phyloP scores from a whole-genome alignment of 2,113 vertebrate genomes.

The Prunella himalayana region DNA sequence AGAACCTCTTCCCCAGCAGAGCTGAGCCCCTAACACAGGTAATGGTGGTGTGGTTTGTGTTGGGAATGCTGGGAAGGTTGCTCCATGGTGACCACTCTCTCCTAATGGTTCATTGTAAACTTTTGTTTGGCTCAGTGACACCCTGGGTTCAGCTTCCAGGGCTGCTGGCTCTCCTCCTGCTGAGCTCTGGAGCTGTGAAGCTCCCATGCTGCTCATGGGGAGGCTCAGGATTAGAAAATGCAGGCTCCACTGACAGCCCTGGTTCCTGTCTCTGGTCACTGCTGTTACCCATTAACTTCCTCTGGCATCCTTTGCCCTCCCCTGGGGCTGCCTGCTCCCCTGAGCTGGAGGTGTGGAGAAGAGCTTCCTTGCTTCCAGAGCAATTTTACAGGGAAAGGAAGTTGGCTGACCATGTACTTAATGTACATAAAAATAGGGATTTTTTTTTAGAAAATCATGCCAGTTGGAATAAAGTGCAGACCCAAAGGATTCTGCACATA shows the following conservation, averaged over 20 bases:
- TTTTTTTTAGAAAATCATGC: neutral
- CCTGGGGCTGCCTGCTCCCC: accelerated
- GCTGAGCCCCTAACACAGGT: neutral
- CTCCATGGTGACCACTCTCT: accelerated
- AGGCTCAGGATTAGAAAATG: neutral
- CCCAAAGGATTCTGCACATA: neutral
- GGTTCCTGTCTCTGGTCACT: neutral
- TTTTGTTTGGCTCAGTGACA: neutral
- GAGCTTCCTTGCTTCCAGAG: neutral
- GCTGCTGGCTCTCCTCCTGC: neutral
- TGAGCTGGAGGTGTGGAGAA: neutral
- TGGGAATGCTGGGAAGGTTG: neutral
- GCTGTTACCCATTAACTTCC: neutral
- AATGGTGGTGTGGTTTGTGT: neutral
- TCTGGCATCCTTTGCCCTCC: neutral
- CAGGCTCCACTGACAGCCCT: neutral
- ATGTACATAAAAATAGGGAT: neutral
- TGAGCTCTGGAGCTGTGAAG: neutral
- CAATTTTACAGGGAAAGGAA: neutral
- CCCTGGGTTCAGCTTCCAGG: neutral
- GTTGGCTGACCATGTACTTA: neutral
- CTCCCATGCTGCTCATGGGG: neutral
- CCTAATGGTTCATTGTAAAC: neutral
- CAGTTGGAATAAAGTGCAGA: neutral
- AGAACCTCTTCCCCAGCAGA: neutral